Evolutionary conservation across 2,888 invertebrate genomes (phyloP), one percentile per base, ranked within the genome.

Genomic region (Platerodrilus igneus): DNA sequence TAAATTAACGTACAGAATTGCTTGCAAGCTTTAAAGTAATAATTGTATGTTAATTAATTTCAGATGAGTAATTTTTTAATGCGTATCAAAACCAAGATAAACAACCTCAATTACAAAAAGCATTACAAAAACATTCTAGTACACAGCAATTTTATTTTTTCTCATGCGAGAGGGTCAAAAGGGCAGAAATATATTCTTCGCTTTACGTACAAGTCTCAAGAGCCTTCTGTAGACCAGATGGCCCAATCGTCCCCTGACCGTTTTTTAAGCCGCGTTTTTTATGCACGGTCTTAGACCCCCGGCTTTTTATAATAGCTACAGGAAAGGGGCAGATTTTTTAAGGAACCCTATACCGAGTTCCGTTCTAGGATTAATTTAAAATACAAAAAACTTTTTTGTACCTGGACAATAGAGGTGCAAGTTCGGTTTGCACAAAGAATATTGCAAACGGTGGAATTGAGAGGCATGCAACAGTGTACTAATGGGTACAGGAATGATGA

Each of bases 251-350:
- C 38, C 64, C 66, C 66, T 66, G 67, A 64, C 67, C 66, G 66
- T 66, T 67, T 67, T 68, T 67, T 67, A 67, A 67, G 65, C 67
- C 53, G 55, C 45, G 50, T 64, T 66, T 67, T 68, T 67, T 66
- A 67, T 66, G 64, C 64, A 58, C 58, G 27, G 41, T 36, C 45
- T 42, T 37, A 41, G 37, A 33, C 37, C 38, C 58, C 55, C 53
- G 51, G 40, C 45, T 55, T 57, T 63, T 62, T 62, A 44, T n/a
- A n/a, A n/a, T n/a, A n/a, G 46, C 46, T 50, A 63, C 63, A 64
- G 66, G 66, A 67, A 68, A 67, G 66, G 67, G 68, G 68, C 66
- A 67, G 67, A 66, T 67, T 67, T 68, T 67, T 66, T 67, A 60
- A 64, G 64, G 64, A 66, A 67, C 67, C 65, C 66, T 64, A 66